A percentile compares a stretch with the other conserved stretches of the same genome.
phyloP scores from a whole-genome alignment of 2,797 vertebrate species.

The Hirundo rustica region DNA sequence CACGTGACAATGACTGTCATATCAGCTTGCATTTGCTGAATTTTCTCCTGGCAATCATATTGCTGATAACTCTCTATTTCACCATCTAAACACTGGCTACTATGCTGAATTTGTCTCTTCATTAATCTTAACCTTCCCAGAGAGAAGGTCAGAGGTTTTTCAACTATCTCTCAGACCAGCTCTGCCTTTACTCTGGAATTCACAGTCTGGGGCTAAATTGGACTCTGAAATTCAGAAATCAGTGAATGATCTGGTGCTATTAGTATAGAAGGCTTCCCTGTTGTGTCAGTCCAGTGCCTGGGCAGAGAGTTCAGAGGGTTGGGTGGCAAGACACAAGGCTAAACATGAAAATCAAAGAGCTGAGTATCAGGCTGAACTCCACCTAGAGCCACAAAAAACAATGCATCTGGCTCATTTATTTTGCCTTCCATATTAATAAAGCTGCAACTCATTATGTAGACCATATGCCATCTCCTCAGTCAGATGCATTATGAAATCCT shows the following conservation, averaged over 20 bases:
- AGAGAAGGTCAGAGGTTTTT: background rate
- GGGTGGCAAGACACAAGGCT: background rate
- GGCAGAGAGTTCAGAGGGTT: background rate
- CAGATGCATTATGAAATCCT: background rate
- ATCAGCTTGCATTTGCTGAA: background rate
- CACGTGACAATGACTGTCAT: background rate
- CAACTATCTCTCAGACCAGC: background rate
- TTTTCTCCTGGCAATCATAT: background rate
- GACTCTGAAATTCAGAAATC: background rate
- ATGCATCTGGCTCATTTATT: background rate
- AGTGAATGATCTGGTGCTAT: background rate
- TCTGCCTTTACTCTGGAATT: background rate
- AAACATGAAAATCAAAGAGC: background rate
- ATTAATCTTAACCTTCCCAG: background rate
- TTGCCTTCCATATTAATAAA: constrained; percentile 35
- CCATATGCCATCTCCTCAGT: background rate
- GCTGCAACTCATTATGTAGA: constrained; percentile 2
- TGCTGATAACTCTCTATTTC: background rate
- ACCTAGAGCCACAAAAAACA: background rate
- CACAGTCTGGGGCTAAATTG: background rate
- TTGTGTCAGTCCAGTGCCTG: background rate
- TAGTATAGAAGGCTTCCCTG: background rate
- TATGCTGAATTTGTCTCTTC: background rate
- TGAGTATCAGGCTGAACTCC: background rate
- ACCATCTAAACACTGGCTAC: background rate